Conservation (phyloP, 2,113 vertebrate species). For the Meleagris gallopavo region DNA sequence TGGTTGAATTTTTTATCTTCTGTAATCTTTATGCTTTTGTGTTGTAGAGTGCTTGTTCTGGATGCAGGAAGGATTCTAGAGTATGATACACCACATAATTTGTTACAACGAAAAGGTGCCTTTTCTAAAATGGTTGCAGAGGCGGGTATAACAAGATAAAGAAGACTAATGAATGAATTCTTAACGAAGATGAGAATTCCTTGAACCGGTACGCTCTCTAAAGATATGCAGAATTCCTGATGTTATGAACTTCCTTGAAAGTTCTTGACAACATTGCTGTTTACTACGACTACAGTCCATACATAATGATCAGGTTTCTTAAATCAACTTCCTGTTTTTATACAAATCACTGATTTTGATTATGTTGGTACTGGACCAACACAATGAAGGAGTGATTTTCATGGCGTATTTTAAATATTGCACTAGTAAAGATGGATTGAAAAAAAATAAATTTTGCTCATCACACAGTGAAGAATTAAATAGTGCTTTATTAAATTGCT, state of each 20-base stretch:
- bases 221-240: not conserved
- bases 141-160: conserved; percentile 23
- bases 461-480: not conserved
- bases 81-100: conserved; percentile 63
- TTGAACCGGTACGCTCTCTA: not conserved
- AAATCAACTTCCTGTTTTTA: not conserved
- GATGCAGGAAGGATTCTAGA: conserved; percentile 71
- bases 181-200: not conserved
- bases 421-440: not conserved
- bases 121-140: conserved; percentile 74
- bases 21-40: conserved; percentile 18
- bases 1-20: not conserved
- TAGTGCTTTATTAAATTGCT: not conserved
- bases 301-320: not conserved
- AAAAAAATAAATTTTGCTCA: not conserved
- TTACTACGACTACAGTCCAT: not conserved
- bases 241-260: not conserved
- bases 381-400: not conserved
- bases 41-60: conserved; percentile 74
- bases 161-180: not conserved
- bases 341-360: not conserved
- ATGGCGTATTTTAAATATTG: not conserved
- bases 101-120: conserved; percentile 55
- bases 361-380: not conserved
- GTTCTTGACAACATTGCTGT: not conserved